Conservation (phyloP, 2,888 invertebrate genomes). For the Tetrapedia diversipes region DNA sequence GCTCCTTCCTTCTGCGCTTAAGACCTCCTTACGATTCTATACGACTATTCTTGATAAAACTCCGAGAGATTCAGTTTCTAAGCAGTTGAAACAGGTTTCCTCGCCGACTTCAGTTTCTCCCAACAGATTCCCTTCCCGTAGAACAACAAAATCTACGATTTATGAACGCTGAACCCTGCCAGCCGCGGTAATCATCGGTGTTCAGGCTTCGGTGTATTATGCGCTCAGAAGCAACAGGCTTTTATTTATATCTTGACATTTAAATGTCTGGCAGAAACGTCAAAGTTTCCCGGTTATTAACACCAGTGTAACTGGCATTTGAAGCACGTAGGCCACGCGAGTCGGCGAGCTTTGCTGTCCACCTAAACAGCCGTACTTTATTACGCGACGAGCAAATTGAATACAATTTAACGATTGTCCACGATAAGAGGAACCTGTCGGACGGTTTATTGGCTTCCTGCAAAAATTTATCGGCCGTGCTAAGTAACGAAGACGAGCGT, state of each 20-base stretch:
- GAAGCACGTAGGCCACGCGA: slow-evolving; percentile 3
- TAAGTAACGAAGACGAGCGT: background rate
- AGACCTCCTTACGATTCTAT: no score
- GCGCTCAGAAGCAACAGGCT: slow-evolving; percentile 21
- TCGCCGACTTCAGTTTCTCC: background rate
- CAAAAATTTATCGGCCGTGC: slow-evolving; percentile 1
- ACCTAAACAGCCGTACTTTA: slow-evolving; percentile 1
- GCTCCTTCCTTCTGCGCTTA: no score
- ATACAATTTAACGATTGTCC: slow-evolving; percentile 3
- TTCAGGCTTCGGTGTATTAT: background rate
- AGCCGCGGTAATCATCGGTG: background rate
- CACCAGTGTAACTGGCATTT: slow-evolving; percentile 37
- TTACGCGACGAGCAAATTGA: slow-evolving; percentile 9
- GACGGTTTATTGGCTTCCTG: background rate
- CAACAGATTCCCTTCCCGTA: background rate
- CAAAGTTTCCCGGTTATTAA: slow-evolving; percentile 35
- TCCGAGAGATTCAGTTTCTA: no score
- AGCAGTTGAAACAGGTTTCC: background rate
- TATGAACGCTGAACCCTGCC: background rate
- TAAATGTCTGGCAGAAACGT: slow-evolving; percentile 42
- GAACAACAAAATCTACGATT: background rate
- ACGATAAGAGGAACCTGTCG: background rate
- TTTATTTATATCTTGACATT: slow-evolving; percentile 49
- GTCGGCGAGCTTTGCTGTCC: background rate
- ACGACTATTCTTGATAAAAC: no score